Evolutionary conservation across 64 coral and sea anemone genomes (phyloP).

Genomic region (Montipora cactus): DNA sequence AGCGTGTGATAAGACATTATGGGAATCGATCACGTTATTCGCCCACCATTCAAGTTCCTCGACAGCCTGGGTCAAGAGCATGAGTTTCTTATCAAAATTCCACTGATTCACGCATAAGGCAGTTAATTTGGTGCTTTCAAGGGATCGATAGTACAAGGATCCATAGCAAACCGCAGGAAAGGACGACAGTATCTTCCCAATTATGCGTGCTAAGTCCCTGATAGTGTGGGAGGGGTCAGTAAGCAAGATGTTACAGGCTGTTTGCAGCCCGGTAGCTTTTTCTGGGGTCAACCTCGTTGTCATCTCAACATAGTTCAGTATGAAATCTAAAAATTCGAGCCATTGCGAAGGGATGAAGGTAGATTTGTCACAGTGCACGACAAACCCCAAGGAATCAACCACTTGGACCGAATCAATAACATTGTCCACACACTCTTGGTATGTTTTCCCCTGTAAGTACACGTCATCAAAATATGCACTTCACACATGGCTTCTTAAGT

Average conservation of each 20-base stretch:
- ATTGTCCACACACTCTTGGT: constrained; percentile 24
- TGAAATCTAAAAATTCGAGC: constrained; percentile 41
- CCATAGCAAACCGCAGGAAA: constrained; percentile 38
- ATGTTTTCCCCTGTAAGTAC: constrained; percentile 57
- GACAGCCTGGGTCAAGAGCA: constrained; percentile 35
- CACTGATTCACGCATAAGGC: constrained; percentile 30
- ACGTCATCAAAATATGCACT: constrained; percentile 49
- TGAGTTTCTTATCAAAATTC: constrained; percentile 67
- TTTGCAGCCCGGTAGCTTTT: neutral
- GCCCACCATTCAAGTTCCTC: constrained; percentile 63
- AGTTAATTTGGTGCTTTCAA: constrained; percentile 48
- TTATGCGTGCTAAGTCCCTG: constrained; percentile 13
- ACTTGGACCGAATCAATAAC: constrained; percentile 21
- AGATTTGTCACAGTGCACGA: constrained; percentile 27
- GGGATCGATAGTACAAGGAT: neutral
- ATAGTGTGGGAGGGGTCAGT: neutral
- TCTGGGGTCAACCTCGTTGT: constrained; percentile 11
- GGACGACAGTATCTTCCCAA: constrained; percentile 34
- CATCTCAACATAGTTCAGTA: constrained; percentile 26
- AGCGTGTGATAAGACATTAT: constrained; percentile 28
- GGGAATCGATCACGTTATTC: constrained; percentile 10
- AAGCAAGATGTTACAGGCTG: neutral
- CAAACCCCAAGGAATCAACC: constrained; percentile 35
- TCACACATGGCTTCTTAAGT: constrained; percentile 17
- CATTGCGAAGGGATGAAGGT: constrained; percentile 17